A percentile compares a stretch with the other conserved stretches of the same genome.
phyloP scores from a whole-genome alignment of 2,888 invertebrate species.

The Philonicus albiceps region DNA sequence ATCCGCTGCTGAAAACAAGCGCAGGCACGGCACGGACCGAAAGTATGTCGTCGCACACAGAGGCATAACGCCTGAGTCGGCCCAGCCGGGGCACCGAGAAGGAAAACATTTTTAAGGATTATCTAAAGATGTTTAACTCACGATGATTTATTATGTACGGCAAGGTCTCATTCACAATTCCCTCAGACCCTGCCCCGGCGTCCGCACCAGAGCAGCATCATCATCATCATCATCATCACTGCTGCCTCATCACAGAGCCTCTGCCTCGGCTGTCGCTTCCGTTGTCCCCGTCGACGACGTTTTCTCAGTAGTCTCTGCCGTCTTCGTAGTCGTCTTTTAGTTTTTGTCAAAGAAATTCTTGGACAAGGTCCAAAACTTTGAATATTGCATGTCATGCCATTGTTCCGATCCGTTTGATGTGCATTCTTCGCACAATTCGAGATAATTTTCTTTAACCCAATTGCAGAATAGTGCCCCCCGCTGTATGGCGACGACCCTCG shows the following conservation, averaged over 20 bases:
- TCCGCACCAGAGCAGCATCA: not conserved
- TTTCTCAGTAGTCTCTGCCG: not conserved
- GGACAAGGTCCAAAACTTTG: constrained; percentile 15
- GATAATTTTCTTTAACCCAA: constrained; percentile 5
- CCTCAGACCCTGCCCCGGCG: not conserved
- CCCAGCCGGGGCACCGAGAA: not conserved
- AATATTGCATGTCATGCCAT: constrained; percentile 31
- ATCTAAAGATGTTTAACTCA: constrained; percentile 10
- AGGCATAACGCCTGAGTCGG: not conserved
- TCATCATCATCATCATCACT: not conserved
- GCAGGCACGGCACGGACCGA: not conserved
- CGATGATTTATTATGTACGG: not conserved
- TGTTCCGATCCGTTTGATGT: constrained; percentile 16
- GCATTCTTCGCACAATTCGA: constrained; percentile 14
- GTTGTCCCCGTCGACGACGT: not conserved
- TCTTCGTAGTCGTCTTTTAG: not conserved
- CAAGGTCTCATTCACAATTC: constrained; percentile 25
- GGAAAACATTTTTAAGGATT: not conserved
- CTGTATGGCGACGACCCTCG: not conserved
- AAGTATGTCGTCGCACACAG: not conserved
- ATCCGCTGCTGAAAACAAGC: not conserved
- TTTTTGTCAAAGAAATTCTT: constrained; percentile 26
- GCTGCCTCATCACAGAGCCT: not conserved
- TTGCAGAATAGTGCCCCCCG: not conserved
- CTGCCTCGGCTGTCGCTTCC: not conserved